Evolutionary conservation across 2,113 vertebrate genomes (phyloP).

Genomic region (Indicator indicator): DNA sequence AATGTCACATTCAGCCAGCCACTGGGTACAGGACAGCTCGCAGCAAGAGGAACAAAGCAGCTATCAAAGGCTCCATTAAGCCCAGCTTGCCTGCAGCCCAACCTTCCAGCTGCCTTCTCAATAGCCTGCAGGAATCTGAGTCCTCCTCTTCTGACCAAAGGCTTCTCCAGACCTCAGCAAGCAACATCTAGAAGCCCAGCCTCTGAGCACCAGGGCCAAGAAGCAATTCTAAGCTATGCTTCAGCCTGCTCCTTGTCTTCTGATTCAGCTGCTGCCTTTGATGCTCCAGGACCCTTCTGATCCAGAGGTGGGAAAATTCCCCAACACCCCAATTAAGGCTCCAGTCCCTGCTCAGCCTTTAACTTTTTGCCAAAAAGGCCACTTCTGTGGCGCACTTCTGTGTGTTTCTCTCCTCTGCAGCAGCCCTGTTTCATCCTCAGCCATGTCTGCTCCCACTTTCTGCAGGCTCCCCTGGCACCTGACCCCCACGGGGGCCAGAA

Average conservation of each 20-base stretch:
- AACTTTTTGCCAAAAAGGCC: not conserved
- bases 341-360: not conserved
- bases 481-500: not conserved
- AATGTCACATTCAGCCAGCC: constrained; percentile 44
- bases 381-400: too few relatives aligned
- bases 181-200: not conserved
- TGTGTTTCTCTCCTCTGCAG: too few relatives aligned
- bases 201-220: not conserved
- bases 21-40: constrained; percentile 15
- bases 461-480: not conserved
- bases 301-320: constrained; percentile 25
- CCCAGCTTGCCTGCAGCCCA: not conserved
- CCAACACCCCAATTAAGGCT: not conserved
- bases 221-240: not conserved
- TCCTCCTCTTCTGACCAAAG: constrained; percentile 21
- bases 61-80: constrained; percentile 47
- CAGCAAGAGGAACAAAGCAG: constrained; percentile 40
- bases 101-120: not conserved
- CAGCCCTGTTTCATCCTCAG: not conserved
- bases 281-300: constrained; percentile 20
- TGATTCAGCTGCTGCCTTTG: not conserved
- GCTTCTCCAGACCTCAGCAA: constrained; percentile 5
- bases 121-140: not conserved
- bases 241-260: not conserved
- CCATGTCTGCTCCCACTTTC: not conserved